phyloP scores from a whole-genome alignment of 2,797 vertebrate genomes.

The Chrysocyon brachyurus region DNA sequence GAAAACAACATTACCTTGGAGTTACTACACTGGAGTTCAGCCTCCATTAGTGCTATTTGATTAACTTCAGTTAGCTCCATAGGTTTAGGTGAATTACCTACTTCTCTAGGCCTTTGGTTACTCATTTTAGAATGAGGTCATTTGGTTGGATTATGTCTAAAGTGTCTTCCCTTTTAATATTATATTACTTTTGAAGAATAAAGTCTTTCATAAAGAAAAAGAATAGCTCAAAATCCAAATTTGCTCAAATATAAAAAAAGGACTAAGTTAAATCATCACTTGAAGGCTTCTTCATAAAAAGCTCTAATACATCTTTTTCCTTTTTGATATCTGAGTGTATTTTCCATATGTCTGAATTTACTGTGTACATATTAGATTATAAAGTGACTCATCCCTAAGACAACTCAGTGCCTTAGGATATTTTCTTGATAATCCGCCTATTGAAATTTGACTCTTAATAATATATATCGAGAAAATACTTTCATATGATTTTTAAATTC shows the following conservation, averaged over 20 bases:
- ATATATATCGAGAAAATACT: background rate
- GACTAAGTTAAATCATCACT: background rate
- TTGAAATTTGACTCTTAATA: slow-evolving; percentile 48
- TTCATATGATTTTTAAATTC: slow-evolving; percentile 1
- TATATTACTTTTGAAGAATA: slow-evolving; percentile 13
- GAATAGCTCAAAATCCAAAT: background rate
- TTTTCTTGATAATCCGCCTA: slow-evolving; percentile 17
- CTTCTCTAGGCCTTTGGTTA: background rate
- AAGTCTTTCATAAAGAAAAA: background rate
- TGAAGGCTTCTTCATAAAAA: background rate
- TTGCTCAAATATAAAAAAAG: background rate
- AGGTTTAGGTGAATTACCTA: background rate
- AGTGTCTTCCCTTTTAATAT: background rate
- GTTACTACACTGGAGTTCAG: background rate
- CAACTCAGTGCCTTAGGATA: background rate
- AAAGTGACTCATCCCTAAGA: slow-evolving; percentile 24
- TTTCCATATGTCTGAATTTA: slow-evolving; percentile 44
- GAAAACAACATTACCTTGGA: background rate
- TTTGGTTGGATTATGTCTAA: background rate
- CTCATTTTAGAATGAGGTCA: background rate
- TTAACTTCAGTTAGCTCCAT: background rate
- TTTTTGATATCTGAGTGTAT: background rate
- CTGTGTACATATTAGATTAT: slow-evolving; percentile 1
- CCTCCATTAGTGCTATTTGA: background rate
- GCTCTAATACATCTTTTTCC: background rate